Conservation (phyloP, 2,113 vertebrate genomes). For the Rhinoptilus africanus region DNA sequence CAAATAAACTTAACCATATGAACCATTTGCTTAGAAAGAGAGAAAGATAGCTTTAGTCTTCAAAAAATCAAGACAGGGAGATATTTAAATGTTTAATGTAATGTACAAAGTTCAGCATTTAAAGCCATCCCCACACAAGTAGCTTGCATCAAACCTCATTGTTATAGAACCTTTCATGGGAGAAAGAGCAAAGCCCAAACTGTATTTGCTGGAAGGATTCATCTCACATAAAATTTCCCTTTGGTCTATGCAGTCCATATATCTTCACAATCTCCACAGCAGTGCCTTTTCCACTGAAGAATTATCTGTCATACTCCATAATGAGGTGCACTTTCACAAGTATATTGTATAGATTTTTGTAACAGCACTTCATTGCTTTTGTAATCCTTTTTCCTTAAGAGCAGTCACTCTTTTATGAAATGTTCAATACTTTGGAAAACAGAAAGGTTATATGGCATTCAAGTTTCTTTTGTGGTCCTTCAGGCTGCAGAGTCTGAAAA, state of each 20-base stretch:
- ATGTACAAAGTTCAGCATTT: background rate
- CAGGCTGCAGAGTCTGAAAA: background rate
- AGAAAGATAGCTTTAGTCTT: background rate
- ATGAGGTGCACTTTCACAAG: slow-evolving; percentile 41
- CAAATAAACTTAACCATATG: background rate
- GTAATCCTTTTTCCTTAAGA: slow-evolving; percentile 26
- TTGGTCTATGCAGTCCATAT: background rate
- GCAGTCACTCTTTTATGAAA: background rate
- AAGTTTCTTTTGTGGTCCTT: background rate
- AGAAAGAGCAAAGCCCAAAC: background rate
- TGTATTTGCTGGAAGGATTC: slow-evolving; percentile 1
- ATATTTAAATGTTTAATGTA: background rate
- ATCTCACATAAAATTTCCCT: slow-evolving; percentile 16
- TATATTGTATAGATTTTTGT: slow-evolving; percentile 53
- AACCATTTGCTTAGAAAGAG: background rate
- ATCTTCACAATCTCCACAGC: background rate
- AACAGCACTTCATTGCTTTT: slow-evolving; percentile 28
- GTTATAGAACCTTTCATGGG: background rate
- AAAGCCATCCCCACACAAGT: background rate
- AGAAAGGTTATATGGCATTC: background rate
- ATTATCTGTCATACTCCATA: slow-evolving; percentile 50
- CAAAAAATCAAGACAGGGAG: background rate
- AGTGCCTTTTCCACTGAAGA: slow-evolving; percentile 14
- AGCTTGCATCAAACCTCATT: background rate
- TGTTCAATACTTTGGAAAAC: background rate